A percentile compares a stretch with the other conserved stretches of the same genome.
Conservation (phyloP, 2,888 invertebrate species). For the Cantharis rustica region DNA sequence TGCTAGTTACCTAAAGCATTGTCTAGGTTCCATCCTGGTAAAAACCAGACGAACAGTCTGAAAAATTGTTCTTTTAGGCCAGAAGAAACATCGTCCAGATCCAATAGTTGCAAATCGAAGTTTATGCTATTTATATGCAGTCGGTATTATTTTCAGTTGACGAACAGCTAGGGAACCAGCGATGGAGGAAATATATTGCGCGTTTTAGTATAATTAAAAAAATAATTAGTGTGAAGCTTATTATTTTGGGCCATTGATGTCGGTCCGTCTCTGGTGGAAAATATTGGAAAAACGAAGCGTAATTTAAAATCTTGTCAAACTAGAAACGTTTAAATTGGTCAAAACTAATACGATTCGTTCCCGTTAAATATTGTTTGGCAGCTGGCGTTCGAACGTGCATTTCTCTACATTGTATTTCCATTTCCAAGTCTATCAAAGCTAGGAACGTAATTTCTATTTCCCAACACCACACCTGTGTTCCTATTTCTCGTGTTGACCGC, state of each 20-base stretch:
- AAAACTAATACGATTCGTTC: conserved; percentile 29
- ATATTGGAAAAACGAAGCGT: conserved; percentile 15
- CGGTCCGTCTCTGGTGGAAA: not conserved
- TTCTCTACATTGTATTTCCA: conserved; percentile 33
- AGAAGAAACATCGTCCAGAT: no score
- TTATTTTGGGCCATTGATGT: not conserved
- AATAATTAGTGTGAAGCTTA: no score
- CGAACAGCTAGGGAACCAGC: no score
- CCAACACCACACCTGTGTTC: conserved; percentile 41
- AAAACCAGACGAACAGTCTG: no score
- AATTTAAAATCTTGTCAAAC: conserved; percentile 21
- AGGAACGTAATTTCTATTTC: conserved; percentile 37
- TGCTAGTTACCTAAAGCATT: no score
- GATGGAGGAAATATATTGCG: no score
- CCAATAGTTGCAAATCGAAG: no score
- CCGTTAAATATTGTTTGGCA: conserved; percentile 34
- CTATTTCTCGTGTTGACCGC: conserved; percentile 43
- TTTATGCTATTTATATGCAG: no score
- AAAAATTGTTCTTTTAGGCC: no score
- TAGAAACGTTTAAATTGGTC: not conserved
- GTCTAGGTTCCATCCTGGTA: no score
- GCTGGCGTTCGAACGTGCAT: conserved; percentile 21
- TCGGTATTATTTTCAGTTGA: no score
- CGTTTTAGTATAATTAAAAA: no score
- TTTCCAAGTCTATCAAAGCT: conserved; percentile 34